Percentiles rank a stretch among this genome's conserved stretches.
These are phyloP conservation scores for Embidobia sp. DNA, from an alignment of 2,888 invertebrate genomes.

Conservation along the genomic window DNA sequence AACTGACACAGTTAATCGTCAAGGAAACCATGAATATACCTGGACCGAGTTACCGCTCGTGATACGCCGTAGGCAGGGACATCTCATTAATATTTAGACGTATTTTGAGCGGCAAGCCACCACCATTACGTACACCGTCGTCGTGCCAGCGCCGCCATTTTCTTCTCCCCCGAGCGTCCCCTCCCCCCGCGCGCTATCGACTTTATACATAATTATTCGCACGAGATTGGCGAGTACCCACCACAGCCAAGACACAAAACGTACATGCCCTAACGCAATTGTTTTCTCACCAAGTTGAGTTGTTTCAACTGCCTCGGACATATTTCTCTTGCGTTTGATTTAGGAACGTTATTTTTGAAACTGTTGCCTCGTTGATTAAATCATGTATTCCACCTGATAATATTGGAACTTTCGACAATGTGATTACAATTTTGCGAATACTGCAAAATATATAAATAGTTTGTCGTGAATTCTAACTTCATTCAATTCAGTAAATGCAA, in stretches of 20 bases:
- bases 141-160: constrained; percentile 68
- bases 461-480: too few relatives aligned
- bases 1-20: constrained; percentile 64
- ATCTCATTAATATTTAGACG: constrained; percentile 81
- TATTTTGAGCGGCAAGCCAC: constrained; percentile 71
- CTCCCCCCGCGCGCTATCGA: constrained; percentile 67
- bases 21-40: constrained; percentile 66
- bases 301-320: neutral
- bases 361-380: too few relatives aligned
- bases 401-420: too few relatives aligned
- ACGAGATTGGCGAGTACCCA: constrained; percentile 71
- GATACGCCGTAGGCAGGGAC: constrained; percentile 78
- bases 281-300: constrained; percentile 37
- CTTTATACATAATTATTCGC: constrained; percentile 80
- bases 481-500: too few relatives aligned
- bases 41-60: constrained; percentile 65
- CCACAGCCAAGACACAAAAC: constrained; percentile 37
- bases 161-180: constrained; percentile 31
- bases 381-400: too few relatives aligned
- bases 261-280: constrained; percentile 48
- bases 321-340: neutral
- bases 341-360: neutral
- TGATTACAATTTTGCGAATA: too few relatives aligned
- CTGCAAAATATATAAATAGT: too few relatives aligned
- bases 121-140: constrained; percentile 67